These are phyloP conservation scores for Grus americana DNA, from an alignment of 2,113 vertebrate species.

Conservation along the genomic window DNA sequence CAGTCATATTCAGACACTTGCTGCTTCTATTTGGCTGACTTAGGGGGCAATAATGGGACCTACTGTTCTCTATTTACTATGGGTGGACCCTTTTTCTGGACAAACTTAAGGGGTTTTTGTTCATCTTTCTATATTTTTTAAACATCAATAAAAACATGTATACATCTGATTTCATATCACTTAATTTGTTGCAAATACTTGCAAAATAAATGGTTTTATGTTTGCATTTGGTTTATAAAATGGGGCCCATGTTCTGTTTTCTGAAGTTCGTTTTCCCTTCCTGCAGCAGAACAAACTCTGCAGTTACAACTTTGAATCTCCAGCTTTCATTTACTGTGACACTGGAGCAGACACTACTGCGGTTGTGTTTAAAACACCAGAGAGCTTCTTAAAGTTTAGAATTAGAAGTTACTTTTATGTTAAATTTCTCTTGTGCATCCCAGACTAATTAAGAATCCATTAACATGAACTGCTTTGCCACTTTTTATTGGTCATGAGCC, in stretches of 20 bases:
- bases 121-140: background rate
- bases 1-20: background rate
- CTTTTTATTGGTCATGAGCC: conserved; percentile 12
- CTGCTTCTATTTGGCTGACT: background rate
- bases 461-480: conserved; percentile 3
- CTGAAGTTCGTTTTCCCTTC: background rate
- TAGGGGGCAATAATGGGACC: background rate
- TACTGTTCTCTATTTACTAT: background rate
- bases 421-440: conserved; percentile 30
- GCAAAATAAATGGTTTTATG: background rate
- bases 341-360: background rate
- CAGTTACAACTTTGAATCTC: background rate
- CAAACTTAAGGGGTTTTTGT: rapidly evolving
- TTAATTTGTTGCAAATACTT: background rate
- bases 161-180: background rate
- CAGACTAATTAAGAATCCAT: conserved; percentile 43
- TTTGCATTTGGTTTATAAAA: background rate
- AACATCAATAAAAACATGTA: background rate
- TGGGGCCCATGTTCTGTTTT: background rate
- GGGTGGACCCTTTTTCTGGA: background rate
- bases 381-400: background rate
- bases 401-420: background rate
- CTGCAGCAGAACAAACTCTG: background rate
- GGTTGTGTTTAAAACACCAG: background rate
- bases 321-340: background rate